Evolutionary conservation across 2,888 invertebrate genomes (phyloP).

Genomic region (Amblyteles armatorius): DNA sequence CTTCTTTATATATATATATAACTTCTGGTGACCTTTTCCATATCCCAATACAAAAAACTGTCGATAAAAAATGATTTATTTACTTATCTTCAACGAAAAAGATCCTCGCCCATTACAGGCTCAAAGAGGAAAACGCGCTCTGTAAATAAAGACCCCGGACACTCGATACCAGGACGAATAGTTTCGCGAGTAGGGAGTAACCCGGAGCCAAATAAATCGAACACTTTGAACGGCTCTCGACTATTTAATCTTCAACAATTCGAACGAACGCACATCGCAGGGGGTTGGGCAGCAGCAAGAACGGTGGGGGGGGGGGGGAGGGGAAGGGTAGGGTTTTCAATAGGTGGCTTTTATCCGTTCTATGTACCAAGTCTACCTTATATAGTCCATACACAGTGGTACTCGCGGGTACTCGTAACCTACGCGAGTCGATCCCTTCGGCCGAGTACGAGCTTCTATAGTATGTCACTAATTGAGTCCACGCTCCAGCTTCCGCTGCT

Average conservation of each 20-base stretch:
- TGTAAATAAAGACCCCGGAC: background rate
- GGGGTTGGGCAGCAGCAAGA: too few species aligned
- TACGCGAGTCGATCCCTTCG: conserved; percentile 50
- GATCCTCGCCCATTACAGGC: too few species aligned
- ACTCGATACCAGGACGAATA: background rate
- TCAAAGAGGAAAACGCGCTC: background rate
- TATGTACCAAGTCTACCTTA: conserved; percentile 20
- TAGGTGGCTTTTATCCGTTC: conserved; percentile 26
- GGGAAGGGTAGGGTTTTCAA: background rate
- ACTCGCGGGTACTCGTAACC: conserved; percentile 41
- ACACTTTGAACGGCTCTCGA: background rate
- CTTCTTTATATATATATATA: too few species aligned
- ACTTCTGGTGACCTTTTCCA: too few species aligned
- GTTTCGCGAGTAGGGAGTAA: background rate
- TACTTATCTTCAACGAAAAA: too few species aligned
- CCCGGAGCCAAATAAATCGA: conserved; percentile 1
- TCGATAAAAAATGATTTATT: too few species aligned
- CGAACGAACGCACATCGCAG: conserved; percentile 24
- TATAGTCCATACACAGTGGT: conserved; percentile 28
- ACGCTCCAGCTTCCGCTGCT: conserved; percentile 61
- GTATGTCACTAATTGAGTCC: conserved; percentile 78
- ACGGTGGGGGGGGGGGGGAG: too few species aligned
- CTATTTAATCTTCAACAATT: conserved; percentile 27
- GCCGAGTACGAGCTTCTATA: conserved; percentile 48
- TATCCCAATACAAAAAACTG: too few species aligned